Evolutionary conservation across 2,797 vertebrate genomes (phyloP).

Genomic region (Hephaestus fuliginosus): DNA sequence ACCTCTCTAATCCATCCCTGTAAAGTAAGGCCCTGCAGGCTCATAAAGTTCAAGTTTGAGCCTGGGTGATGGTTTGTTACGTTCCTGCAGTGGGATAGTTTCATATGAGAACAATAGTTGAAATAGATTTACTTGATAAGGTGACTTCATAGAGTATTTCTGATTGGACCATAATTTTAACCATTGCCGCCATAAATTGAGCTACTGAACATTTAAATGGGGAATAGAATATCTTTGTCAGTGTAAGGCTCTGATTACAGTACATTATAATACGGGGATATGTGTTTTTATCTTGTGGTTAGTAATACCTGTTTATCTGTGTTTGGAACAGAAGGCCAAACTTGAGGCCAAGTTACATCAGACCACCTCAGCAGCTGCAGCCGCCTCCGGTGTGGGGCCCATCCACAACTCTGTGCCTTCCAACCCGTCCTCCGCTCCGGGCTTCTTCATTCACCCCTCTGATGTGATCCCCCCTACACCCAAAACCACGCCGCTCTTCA

Average conservation of each 20-base stretch:
- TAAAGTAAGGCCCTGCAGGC: not conserved
- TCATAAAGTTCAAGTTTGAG: not conserved
- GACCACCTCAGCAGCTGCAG: slow-evolving; percentile 94
- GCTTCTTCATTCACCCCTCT: slow-evolving; percentile 98
- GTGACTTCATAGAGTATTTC: no score
- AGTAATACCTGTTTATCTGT: slow-evolving; percentile 37
- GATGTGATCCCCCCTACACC: slow-evolving; percentile 99
- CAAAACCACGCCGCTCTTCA: slow-evolving; percentile 98
- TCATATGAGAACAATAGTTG: not conserved
- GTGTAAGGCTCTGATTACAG: no score
- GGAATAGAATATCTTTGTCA: no score
- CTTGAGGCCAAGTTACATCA: slow-evolving; percentile 99
- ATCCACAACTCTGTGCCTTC: slow-evolving; percentile 98
- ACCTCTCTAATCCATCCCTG: not conserved
- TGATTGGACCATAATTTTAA: no score
- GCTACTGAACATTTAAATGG: no score
- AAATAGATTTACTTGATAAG: no score
- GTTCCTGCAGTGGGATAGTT: not conserved
- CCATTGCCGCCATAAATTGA: no score
- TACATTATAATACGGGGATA: no score
- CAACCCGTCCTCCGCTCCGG: slow-evolving; percentile 93
- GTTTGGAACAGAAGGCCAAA: slow-evolving; percentile 93
- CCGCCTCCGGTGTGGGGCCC: slow-evolving; percentile 91
- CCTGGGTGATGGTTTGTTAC: no score
- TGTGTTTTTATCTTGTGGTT: not conserved